A percentile compares a stretch with the other conserved stretches of the same genome.
These are phyloP conservation scores for Physocephala rufipes DNA, from an alignment of 2,888 invertebrate species.

Conservation along the genomic window DNA sequence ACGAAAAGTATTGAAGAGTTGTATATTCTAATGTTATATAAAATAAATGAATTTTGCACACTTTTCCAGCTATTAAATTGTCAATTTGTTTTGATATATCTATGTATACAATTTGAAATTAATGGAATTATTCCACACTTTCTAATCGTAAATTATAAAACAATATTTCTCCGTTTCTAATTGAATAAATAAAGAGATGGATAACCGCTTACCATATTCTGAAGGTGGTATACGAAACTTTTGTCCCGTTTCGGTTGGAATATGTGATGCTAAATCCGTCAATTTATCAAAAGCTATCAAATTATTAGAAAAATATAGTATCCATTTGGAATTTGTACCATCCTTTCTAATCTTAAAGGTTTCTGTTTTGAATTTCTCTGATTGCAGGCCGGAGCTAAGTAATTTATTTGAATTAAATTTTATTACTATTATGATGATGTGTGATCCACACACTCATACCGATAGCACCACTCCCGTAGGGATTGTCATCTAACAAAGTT, in stretches of 20 bases:
- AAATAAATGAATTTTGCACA: neutral
- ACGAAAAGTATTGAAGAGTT: no score
- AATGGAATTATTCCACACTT: no score
- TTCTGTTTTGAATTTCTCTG: slow-evolving; percentile 68
- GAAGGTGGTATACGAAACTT: slow-evolving; percentile 78
- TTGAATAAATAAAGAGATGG: neutral
- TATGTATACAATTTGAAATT: no score
- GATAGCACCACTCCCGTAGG: no score
- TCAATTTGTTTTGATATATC: no score
- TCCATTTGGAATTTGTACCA: slow-evolving; percentile 52
- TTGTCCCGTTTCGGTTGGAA: slow-evolving; percentile 55
- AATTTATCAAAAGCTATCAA: slow-evolving; percentile 54
- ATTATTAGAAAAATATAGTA: slow-evolving; percentile 54
- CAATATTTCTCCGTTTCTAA: neutral
- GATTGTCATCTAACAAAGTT: no score
- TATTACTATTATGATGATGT: neutral
- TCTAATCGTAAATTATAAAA: no score
- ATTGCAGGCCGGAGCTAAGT: slow-evolving; percentile 34
- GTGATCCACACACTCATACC: no score
- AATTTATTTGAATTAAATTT: no score
- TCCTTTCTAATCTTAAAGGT: slow-evolving; percentile 72
- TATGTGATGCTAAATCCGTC: slow-evolving; percentile 58
- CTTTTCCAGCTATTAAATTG: no score
- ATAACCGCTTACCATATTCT: slow-evolving; percentile 76
- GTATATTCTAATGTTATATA: no score